Percentiles rank a stretch among this genome's conserved stretches.
Conservation (phyloP, 2,888 invertebrate genomes). For the Eulithis testata region DNA sequence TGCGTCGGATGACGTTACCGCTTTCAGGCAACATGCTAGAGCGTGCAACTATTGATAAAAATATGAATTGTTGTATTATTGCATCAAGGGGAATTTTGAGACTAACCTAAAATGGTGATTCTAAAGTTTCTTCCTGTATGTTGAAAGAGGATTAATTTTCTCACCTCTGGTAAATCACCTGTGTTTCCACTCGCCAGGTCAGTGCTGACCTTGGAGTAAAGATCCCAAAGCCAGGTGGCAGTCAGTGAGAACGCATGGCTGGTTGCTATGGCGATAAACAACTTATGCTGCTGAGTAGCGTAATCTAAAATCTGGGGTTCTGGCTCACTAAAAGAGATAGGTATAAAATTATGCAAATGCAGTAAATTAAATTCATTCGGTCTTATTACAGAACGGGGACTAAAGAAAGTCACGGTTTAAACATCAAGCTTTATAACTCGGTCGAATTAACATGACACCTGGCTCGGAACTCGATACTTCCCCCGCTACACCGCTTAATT, state of each 20-base stretch:
- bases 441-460: too few species aligned
- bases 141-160: neutral
- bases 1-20: constrained; percentile 90
- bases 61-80: neutral
- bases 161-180: constrained; percentile 92
- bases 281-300: constrained; percentile 96
- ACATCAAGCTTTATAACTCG: too few species aligned
- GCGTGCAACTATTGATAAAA: constrained; percentile 89
- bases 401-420: too few species aligned
- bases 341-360: too few species aligned
- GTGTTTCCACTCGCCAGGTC: constrained; percentile 91
- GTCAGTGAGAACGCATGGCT: constrained; percentile 90
- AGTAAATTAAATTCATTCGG: too few species aligned
- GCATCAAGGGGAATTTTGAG: too few species aligned
- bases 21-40: constrained; percentile 95
- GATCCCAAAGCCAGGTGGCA: constrained; percentile 90
- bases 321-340: constrained; percentile 85
- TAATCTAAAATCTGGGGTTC: constrained; percentile 97
- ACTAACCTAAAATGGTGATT: too few species aligned
- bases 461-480: too few species aligned
- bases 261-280: constrained; percentile 93
- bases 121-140: too few species aligned
- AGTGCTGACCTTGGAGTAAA: constrained; percentile 89
- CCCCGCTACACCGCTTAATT: too few species aligned
- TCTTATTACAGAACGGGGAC: too few species aligned